These are phyloP conservation scores for Cotesia typhae DNA, from an alignment of 1,140 invertebrate genomes.

Conservation along the genomic window DNA sequence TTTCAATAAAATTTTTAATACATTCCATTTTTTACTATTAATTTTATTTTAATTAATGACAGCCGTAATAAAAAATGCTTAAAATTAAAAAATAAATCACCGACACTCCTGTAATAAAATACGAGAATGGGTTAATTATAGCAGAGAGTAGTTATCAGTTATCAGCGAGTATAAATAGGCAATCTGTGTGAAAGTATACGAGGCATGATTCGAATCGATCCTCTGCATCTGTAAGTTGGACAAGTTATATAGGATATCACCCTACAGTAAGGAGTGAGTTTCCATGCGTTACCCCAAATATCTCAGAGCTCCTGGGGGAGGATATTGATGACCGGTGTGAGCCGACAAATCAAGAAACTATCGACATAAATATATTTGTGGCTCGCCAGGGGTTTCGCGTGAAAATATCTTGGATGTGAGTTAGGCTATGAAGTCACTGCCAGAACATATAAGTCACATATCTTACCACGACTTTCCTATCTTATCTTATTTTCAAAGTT, in stretches of 20 bases:
- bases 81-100: no score
- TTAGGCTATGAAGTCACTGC: conserved; percentile 55
- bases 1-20: no score
- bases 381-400: conserved; percentile 57
- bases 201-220: conserved; percentile 40
- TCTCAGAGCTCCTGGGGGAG: conserved; percentile 43
- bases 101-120: no score
- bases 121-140: background rate
- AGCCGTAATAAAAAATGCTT: no score
- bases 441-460: conserved; percentile 56
- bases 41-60: no score
- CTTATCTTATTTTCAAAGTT: background rate
- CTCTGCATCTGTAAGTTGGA: conserved; percentile 40
- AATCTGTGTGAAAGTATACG: conserved; percentile 27
- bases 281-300: conserved; percentile 48
- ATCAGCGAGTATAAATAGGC: conserved; percentile 3
- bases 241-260: conserved; percentile 34
- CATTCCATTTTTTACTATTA: no score
- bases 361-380: conserved; percentile 68
- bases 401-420: conserved; percentile 37
- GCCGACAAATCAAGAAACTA: conserved; percentile 68
- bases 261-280: conserved; percentile 33
- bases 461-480: background rate
- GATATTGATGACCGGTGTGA: conserved; percentile 62
- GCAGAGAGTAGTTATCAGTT: background rate